These are phyloP conservation scores for Epirrita christyi DNA, from an alignment of 2,888 invertebrate genomes.

Conservation along the genomic window DNA sequence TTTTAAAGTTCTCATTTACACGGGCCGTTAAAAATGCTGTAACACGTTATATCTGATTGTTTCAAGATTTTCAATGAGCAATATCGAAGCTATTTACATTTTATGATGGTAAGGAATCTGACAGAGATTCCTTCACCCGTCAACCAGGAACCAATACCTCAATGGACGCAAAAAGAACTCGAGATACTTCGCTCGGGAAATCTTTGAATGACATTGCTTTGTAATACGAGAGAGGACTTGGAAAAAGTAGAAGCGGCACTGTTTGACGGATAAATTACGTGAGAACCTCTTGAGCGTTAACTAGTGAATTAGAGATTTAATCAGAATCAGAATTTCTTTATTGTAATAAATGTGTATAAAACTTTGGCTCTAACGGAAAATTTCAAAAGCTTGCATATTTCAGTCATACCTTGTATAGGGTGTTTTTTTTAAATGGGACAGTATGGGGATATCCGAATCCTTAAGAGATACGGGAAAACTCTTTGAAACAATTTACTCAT, in stretches of 20 bases:
- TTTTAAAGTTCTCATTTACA: constrained; percentile 46
- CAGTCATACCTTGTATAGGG: no score
- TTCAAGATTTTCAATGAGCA: constrained; percentile 62
- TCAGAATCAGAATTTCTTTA: no score
- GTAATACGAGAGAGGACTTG: constrained; percentile 43
- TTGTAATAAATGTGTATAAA: no score
- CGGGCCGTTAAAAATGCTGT: constrained; percentile 53
- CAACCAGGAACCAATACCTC: constrained; percentile 80
- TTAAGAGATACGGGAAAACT: no score
- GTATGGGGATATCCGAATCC: no score
- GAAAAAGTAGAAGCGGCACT: constrained; percentile 42
- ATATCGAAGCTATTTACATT: constrained; percentile 72
- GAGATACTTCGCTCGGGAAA: constrained; percentile 64
- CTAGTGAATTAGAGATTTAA: no score
- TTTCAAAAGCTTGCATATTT: no score
- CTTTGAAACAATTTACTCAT: no score
- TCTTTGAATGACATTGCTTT: constrained; percentile 73
- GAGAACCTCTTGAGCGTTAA: no score
- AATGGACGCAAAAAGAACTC: constrained; percentile 61
- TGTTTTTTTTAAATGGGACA: no score
- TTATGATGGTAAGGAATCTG: constrained; percentile 75
- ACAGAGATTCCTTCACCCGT: constrained; percentile 64
- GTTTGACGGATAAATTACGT: not conserved
- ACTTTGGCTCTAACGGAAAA: no score
- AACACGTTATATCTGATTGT: constrained; percentile 51